Evolutionary conservation across 2,797 vertebrate species (phyloP), one percentile per base, ranked within the genome.

Genomic region (Notoglanidium macrostoma): DNA sequence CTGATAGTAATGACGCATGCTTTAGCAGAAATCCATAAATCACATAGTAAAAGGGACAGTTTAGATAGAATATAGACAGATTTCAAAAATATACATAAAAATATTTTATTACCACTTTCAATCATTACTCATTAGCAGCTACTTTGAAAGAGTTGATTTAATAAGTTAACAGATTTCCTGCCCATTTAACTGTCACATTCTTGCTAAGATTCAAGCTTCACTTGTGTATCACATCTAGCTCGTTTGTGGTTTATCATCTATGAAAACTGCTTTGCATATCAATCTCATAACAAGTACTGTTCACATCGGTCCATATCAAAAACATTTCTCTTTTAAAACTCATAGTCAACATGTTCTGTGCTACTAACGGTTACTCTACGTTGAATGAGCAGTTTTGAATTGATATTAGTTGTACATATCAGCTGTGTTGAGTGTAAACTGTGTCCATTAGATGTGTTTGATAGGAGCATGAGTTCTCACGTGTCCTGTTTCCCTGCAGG

Each of bases 401-500:
- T 82, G 54, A 87, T 84, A 57, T 23, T 88, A 83, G 83, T 78
- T 80, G 78, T 83, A 83, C 84, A 76, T 88, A 88, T 90, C 88
- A 85, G 63, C 87, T 74, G 79, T 87, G 88, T 89, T 2, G 70
- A 88, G 87, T 87, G 87, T 86, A 88, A 90, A 89, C 40, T 89
- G 89, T 91, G 88, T 91, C 29, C 72, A 88, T 89, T 87, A 89
- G 87, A 68, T 88, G 85, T 90, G 79, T 85, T 88, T 86, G 78
- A 85, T 88, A 83, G 82, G 67, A 76, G 63, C 90, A 89, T 90
- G 84, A 83, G 84, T 84, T 84, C 40, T 59, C 76, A 51, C 23
- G 19, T 72, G 63, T 89, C 79, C 86, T 55, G 76, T 86, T 89
- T 85, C 44, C 59, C 61, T 89, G 68, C 63, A 77, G 90, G 91